Conservation (phyloP, 1,140 invertebrate species). For the Hyposmocoma kahamanoa region DNA sequence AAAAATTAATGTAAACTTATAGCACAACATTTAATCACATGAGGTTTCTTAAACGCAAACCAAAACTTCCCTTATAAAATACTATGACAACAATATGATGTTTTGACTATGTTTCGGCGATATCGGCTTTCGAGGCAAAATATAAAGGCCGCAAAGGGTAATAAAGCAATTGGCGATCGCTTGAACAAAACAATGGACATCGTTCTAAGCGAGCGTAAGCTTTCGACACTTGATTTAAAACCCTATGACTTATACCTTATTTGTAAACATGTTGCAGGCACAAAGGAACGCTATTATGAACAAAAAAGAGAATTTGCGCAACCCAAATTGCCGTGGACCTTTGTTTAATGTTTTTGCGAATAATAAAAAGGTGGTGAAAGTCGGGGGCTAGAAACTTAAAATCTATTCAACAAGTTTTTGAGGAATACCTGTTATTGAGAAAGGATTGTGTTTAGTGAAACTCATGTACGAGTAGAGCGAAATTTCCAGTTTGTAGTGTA, state of each 20-base stretch:
- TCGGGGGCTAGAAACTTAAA: slow-evolving; percentile 11
- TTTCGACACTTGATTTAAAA: slow-evolving; percentile 71
- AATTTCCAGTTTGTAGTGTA: too few relatives aligned
- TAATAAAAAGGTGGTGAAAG: slow-evolving; percentile 48
- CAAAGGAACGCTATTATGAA: slow-evolving; percentile 60
- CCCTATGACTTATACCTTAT: slow-evolving; percentile 66
- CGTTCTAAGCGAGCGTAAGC: slow-evolving; percentile 68
- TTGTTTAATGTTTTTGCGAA: slow-evolving; percentile 31
- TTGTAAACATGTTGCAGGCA: slow-evolving; percentile 64
- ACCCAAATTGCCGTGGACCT: slow-evolving; percentile 54
- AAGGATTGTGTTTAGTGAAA: too few relatives aligned
- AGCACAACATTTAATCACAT: too few relatives aligned
- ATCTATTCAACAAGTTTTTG: too few relatives aligned
- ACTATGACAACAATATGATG: slow-evolving; percentile 47
- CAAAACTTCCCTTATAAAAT: too few relatives aligned
- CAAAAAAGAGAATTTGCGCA: slow-evolving; percentile 58
- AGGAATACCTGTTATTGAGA: too few relatives aligned
- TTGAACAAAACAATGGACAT: slow-evolving; percentile 64
- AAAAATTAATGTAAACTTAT: too few relatives aligned
- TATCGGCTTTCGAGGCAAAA: slow-evolving; percentile 63
- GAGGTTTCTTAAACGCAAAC: too few relatives aligned
- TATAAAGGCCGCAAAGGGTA: slow-evolving; percentile 47
- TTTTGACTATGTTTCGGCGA: slow-evolving; percentile 64
- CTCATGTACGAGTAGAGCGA: too few relatives aligned
- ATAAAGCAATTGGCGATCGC: slow-evolving; percentile 69